Percentiles rank a stretch among this genome's conserved stretches.
These are phyloP conservation scores for Allacma fusca DNA, from an alignment of 2,888 invertebrate genomes.

Conservation along the genomic window DNA sequence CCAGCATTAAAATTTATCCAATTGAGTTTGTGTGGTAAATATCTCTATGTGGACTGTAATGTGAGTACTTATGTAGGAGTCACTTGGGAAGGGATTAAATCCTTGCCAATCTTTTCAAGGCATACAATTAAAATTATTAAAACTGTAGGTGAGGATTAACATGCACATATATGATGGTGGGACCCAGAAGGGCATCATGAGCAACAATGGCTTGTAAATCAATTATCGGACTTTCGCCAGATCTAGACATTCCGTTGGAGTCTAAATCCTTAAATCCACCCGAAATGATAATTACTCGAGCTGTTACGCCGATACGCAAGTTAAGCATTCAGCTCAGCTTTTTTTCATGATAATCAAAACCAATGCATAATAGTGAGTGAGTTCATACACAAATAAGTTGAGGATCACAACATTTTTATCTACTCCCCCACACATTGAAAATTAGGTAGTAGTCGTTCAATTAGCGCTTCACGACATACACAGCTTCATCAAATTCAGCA, in stretches of 20 bases:
- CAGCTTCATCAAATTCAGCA: neutral
- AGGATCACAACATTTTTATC: neutral
- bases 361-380: neutral
- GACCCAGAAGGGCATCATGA: neutral
- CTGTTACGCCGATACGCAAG: neutral
- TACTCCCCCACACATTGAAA: neutral
- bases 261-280: conserved; percentile 3
- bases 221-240: neutral
- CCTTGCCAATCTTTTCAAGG: too few species aligned
- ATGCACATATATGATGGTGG: too few species aligned
- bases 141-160: too few species aligned
- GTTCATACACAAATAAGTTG: neutral
- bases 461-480: neutral
- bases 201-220: neutral
- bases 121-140: too few species aligned
- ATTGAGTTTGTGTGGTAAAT: too few species aligned
- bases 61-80: too few species aligned
- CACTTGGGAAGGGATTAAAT: too few species aligned
- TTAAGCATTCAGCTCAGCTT: conserved; percentile 9
- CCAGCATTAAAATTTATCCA: too few species aligned
- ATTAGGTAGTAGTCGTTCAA: neutral
- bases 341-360: neutral
- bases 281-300: neutral
- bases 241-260: neutral
- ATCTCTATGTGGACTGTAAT: too few species aligned